A percentile compares a stretch with the other conserved stretches of the same genome.
Evolutionary conservation across 1,140 invertebrate species (phyloP).

Genomic region (Proctacanthus coquilletti): DNA sequence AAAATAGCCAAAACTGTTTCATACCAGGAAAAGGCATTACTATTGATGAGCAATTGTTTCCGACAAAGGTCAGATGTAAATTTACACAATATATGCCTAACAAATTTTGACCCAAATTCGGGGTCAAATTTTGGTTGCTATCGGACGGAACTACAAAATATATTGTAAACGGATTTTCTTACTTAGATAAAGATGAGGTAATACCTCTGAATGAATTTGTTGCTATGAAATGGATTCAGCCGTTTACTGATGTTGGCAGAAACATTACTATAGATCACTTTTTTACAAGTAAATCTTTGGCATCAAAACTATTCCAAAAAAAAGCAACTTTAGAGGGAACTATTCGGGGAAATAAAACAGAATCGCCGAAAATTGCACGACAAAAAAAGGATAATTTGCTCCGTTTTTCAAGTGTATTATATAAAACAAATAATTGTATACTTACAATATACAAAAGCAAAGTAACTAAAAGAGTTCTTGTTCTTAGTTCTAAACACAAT

Average conservation of each 20-base stretch:
- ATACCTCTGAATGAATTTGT: constrained; percentile 9
- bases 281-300: constrained; percentile 16
- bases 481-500: constrained; percentile 4
- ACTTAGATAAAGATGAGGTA: constrained; percentile 12
- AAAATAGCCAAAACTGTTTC: constrained; percentile 20
- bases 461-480: constrained; percentile 2
- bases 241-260: constrained; percentile 12
- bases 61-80: constrained; percentile 19
- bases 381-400: constrained; percentile 10
- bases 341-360: constrained; percentile 22
- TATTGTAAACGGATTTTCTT: constrained; percentile 17
- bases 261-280: constrained; percentile 18
- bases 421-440: constrained; percentile 11
- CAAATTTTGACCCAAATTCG: constrained; percentile 21
- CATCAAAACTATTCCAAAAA: constrained; percentile 10
- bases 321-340: constrained; percentile 15
- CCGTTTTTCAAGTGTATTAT: constrained; percentile 7
- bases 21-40: constrained; percentile 19
- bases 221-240: constrained; percentile 12
- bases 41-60: constrained; percentile 27
- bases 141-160: constrained; percentile 21
- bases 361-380: constrained; percentile 8
- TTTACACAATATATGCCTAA: constrained; percentile 24
- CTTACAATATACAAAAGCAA: no score
- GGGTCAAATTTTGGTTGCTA: constrained; percentile 24